Evolutionary conservation across 2,797 vertebrate genomes (phyloP).

Genomic region (Dipus sagitta): DNA sequence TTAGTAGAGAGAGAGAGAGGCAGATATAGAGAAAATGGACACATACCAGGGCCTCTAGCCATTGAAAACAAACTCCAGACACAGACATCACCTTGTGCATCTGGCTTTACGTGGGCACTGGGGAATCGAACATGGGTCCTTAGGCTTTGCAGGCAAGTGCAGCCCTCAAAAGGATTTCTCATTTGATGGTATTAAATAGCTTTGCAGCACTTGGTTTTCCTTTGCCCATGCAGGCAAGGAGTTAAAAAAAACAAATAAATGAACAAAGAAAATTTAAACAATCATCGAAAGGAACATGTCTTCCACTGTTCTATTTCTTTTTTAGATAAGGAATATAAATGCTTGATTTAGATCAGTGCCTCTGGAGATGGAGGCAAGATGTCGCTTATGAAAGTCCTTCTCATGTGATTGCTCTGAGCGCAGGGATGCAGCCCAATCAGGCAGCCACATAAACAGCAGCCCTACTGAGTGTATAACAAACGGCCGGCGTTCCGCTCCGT

Average conservation of each 20-base stretch:
- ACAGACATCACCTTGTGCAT: too few species aligned
- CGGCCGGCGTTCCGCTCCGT: not conserved
- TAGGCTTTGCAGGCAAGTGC: too few species aligned
- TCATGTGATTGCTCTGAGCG: not conserved
- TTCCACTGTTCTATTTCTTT: not conserved
- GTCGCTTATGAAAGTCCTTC: not conserved
- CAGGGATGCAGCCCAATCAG: not conserved
- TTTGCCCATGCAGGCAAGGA: not conserved
- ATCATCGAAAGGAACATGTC: not conserved
- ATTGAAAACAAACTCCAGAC: too few species aligned
- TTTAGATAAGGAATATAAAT: slow-evolving; percentile 15
- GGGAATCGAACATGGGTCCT: too few species aligned
- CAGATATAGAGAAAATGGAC: too few species aligned
- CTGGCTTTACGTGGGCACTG: too few species aligned
- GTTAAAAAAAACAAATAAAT: slow-evolving; percentile 27
- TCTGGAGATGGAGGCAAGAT: not conserved
- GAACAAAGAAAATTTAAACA: not conserved
- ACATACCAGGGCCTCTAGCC: too few species aligned
- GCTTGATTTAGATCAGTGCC: not conserved
- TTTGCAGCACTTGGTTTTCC: not conserved
- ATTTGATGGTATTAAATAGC: not conserved
- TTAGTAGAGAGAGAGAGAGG: too few species aligned
- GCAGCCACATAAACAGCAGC: not conserved
- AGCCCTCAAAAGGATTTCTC: not conserved
- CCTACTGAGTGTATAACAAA: slow-evolving; percentile 23